Evolutionary conservation across 2,113 vertebrate species (phyloP).

Genomic region (Mystacornis crossleyi): DNA sequence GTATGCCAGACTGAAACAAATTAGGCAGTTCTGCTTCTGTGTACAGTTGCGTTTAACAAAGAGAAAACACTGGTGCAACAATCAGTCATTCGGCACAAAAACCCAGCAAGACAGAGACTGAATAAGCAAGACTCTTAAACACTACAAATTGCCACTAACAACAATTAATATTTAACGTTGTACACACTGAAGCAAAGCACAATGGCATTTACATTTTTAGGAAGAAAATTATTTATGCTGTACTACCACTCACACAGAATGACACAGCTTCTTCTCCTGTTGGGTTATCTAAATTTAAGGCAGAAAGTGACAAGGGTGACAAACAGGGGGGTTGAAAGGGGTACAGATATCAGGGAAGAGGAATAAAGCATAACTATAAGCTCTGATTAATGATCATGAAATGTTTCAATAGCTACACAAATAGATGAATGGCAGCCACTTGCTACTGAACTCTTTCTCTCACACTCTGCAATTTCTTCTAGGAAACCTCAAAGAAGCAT

Average conservation of each 20-base stretch:
- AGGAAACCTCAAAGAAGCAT: not conserved
- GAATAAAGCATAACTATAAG: not conserved
- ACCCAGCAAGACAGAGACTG: not conserved
- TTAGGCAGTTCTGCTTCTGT: not conserved
- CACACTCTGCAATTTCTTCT: not conserved
- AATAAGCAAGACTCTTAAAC: conserved; percentile 1
- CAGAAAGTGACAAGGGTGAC: not conserved
- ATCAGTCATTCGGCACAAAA: conserved; percentile 19
- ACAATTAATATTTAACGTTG: not conserved
- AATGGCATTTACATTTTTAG: not conserved
- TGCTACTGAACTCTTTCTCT: not conserved
- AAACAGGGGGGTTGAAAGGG: not conserved
- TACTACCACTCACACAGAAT: not conserved
- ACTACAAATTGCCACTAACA: not conserved
- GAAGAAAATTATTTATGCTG: not conserved
- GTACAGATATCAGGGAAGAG: not conserved
- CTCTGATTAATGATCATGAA: not conserved
- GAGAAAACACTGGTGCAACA: not conserved
- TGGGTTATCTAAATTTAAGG: not conserved
- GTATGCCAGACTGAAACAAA: conserved; percentile 14
- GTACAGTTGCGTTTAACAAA: not conserved
- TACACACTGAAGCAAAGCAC: not conserved
- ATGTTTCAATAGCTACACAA: not conserved
- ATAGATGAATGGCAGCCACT: not conserved
- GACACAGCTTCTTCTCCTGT: not conserved